Evolutionary conservation across 2,797 vertebrate genomes (phyloP).

Genomic region (Sitta carolinensis): DNA sequence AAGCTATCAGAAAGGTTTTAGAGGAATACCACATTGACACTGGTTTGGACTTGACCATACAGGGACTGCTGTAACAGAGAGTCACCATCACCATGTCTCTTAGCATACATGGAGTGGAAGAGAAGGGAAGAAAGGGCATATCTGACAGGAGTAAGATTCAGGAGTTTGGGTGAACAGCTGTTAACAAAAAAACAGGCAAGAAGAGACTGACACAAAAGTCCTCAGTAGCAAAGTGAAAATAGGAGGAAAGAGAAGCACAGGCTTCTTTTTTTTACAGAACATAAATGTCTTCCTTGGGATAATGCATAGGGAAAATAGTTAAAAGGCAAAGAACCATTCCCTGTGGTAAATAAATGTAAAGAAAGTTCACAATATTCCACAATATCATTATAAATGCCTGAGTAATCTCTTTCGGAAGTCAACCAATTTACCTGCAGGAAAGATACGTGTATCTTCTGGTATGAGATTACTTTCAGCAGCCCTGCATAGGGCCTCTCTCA

Average conservation of each 20-base stretch:
- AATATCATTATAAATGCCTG: background rate
- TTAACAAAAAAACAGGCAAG: background rate
- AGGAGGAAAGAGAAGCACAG: background rate
- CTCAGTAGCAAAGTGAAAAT: background rate
- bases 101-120: background rate
- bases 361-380: background rate
- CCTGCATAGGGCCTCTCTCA: background rate
- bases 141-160: background rate
- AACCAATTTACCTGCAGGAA: background rate
- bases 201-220: background rate
- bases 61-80: background rate
- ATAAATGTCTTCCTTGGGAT: background rate
- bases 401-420: background rate
- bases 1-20: background rate
- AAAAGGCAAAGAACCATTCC: background rate
- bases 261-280: background rate
- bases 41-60: background rate
- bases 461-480: constrained; percentile 51
- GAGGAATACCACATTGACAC: background rate
- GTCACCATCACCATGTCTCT: background rate
- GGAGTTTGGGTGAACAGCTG: background rate
- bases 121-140: background rate
- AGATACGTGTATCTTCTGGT: background rate
- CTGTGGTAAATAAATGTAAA: background rate
- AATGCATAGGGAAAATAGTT: background rate